Base-by-base conservation (phyloP, 2,113 vertebrate species). In the Rhinolophus ferrumequinum region DNA sequence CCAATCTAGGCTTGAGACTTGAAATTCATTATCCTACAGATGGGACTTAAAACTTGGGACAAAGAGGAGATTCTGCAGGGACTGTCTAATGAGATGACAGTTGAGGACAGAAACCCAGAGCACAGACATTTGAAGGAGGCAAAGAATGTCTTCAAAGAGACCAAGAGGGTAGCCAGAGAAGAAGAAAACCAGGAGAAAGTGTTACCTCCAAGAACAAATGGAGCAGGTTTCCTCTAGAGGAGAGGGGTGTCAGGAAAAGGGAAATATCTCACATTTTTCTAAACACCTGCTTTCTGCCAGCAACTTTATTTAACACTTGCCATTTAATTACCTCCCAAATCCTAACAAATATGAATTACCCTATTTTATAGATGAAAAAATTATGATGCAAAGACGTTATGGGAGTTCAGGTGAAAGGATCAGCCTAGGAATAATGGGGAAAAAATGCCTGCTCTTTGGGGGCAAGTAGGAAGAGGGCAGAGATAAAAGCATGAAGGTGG, bases 361-460 rank as follows among this genome's bases (percentile, higher is more conserved):
- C n/a, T 26, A 76, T 83, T 96, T 88, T 38, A 75, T 5, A 89
- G 79, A 84, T 70, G 44, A 90, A 54, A 79, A 93, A 33, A 60
- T 85, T 90, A 56, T 72, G 72, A 60, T 64, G 83, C 41, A 70
- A 77, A 96, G 30, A 47, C 84, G 18, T 77, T 50, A n/a, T 16
- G 30, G 72, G 44, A 60, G 33, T 82, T 14, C 28, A 47, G 12
- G n/a, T 44, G 30, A 76, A 80, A 91, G 44, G 60, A 77, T 82
- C 70, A 77, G 82, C 50, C 15, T 22, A 54, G 11, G 22, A 62
- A 44, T 87, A 50, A 66, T 56, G 41, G 54, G 19, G 47, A 86
- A 54, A 62, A 10, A 62, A 44, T 28, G 30, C 30, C 75, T 60
- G 22, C 67, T 75, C 10, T 69, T 69, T 60, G 21, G 47, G 66